Evolutionary conservation across 2,113 vertebrate genomes (phyloP), one percentile per base, ranked within the genome.

Genomic region (Nettapus auritus): DNA sequence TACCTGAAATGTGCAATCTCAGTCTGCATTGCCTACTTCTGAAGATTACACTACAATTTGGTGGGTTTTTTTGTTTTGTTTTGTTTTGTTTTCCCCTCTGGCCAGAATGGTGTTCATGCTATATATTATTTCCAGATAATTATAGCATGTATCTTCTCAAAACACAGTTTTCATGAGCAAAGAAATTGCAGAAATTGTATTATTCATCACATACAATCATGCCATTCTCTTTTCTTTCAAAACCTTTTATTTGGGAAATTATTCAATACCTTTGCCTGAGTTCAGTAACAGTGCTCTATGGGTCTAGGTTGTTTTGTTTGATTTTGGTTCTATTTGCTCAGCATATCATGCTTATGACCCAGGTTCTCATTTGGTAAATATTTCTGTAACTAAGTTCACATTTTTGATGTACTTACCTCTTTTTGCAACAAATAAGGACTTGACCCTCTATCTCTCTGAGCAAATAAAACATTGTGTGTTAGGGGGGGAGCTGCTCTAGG

Each of bases 301-400:
- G 23, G 12, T 57, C 78, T 74, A 60, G 8, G 19, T 44, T 66
- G 48, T 68, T 92, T 38, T 88, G 60, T 81, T 76, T 88, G 55
- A 63, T 86, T 86, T 63, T 40, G 33, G 40, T 63, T 89, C 70
- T 78, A 56, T 89, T 94, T 93, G 48, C 79, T 93, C 74, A 73
- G 50, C 40, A 29, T 50, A 75, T 48, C 18, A 21, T 80, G 18
- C 69, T 70, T 81, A n/a, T 71, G 73, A 83, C 42, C 40, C n/a
- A 46, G 25, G 42, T 91, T 85, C 67, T 88, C n/a, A 26, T 83
- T 68, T 48, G 28, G 84, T 69, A 82, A 84, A 73, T 68, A 80
- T 11, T 66, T 40, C 19, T 76, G 19, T 62, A 42, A 62, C 82
- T 63, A 87, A 53, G 53, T 75, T 86, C 74, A 31, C 26, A 48